Percentiles rank a stretch among this genome's conserved stretches.
Evolutionary conservation across 2,888 invertebrate species (phyloP).

Genomic region (Cremastobaeus sp.): DNA sequence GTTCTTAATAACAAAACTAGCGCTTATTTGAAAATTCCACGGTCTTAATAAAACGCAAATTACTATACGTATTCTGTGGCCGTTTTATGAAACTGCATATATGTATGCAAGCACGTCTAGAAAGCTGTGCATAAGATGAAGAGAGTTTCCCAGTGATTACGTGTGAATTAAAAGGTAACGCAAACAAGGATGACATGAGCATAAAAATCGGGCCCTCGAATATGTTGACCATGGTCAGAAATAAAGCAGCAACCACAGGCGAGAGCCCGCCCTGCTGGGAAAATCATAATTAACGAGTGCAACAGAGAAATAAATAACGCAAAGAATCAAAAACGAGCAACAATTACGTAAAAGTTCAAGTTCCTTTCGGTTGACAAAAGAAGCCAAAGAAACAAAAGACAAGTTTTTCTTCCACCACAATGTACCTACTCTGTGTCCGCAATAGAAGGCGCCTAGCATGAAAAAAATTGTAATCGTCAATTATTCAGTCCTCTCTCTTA

Average conservation of each 20-base stretch:
- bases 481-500: slow-evolving; percentile 65
- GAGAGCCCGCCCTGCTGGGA: slow-evolving; percentile 24
- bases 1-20: slow-evolving; percentile 12
- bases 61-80: slow-evolving; percentile 42
- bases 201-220: neutral
- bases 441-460: slow-evolving; percentile 78
- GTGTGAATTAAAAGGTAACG: neutral
- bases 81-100: slow-evolving; percentile 40
- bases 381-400: slow-evolving; percentile 54
- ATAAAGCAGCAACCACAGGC: slow-evolving; percentile 25
- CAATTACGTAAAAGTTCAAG: slow-evolving; percentile 40
- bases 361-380: slow-evolving; percentile 38
- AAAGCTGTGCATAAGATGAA: slow-evolving; percentile 51
- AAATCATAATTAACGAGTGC: slow-evolving; percentile 45
- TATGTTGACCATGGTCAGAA: slow-evolving; percentile 21
- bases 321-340: slow-evolving; percentile 40
- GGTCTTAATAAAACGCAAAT: slow-evolving; percentile 38
- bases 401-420: slow-evolving; percentile 62
- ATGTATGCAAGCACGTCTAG: slow-evolving; percentile 41
- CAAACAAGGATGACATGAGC: neutral
- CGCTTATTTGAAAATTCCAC: slow-evolving; percentile 21
- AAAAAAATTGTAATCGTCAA: slow-evolving; percentile 73
- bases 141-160: slow-evolving; percentile 23
- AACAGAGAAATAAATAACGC: slow-evolving; percentile 46
- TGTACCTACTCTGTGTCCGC: slow-evolving; percentile 77